Percentiles rank a stretch among this genome's conserved stretches.
These are phyloP conservation scores for Chrysolophus pictus DNA, from an alignment of 2,797 vertebrate species.

Conservation along the genomic window DNA sequence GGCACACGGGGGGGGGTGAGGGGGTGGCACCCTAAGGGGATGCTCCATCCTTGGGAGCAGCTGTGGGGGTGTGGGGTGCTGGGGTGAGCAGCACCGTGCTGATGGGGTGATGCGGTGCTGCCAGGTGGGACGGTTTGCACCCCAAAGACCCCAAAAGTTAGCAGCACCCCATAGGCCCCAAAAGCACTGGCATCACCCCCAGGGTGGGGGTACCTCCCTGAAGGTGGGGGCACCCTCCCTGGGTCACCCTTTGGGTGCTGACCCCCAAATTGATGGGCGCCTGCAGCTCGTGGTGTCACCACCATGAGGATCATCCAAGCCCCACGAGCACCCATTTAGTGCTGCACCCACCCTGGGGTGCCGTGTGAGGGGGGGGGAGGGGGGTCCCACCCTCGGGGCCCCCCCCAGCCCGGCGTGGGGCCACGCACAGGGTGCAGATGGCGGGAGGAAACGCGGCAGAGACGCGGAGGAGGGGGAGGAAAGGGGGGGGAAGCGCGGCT, in stretches of 20 bases:
- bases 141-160: too few relatives aligned
- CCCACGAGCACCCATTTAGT: rapidly evolving
- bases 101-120: too few relatives aligned
- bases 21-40: neutral
- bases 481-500: neutral
- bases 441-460: neutral
- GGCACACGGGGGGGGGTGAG: neutral
- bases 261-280: neutral
- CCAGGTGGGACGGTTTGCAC: too few relatives aligned
- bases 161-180: too few relatives aligned
- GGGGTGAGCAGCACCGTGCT: neutral
- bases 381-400: neutral
- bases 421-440: neutral
- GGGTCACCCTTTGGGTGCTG: neutral
- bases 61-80: neutral
- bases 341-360: neutral
- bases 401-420: neutral
- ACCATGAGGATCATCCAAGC: rapidly evolving
- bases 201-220: neutral
- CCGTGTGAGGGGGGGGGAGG: neutral
- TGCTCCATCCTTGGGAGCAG: neutral
- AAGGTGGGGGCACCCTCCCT: too few relatives aligned
- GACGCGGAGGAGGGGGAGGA: neutral
- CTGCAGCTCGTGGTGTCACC: neutral
- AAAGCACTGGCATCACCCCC: neutral